Evolutionary conservation across 2,797 vertebrate genomes (phyloP).

Genomic region (Syngnathus acus): DNA sequence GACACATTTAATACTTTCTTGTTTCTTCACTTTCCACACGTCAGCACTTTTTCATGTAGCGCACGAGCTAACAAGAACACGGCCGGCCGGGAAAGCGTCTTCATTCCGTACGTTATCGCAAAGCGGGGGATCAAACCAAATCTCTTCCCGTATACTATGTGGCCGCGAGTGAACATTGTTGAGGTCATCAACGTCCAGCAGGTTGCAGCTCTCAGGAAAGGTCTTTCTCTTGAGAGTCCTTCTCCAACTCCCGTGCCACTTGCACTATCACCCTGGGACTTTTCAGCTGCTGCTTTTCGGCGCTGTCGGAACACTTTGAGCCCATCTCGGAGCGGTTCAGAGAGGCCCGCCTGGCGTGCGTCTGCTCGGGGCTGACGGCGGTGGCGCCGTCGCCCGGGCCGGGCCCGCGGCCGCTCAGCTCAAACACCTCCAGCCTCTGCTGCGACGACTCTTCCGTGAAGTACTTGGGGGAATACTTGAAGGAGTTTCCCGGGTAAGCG

Average conservation of each 20-base stretch:
- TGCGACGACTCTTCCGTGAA: slow-evolving; percentile 58
- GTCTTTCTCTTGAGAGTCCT: slow-evolving; percentile 27
- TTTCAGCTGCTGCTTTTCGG: slow-evolving; percentile 15
- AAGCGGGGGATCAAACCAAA: neutral
- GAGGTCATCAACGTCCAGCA: slow-evolving; percentile 16
- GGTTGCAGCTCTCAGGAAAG: neutral
- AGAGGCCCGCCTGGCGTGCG: slow-evolving; percentile 41
- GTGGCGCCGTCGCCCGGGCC: too few relatives aligned
- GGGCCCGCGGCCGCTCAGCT: slow-evolving; percentile 44
- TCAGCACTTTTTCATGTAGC: neutral
- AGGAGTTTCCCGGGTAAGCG: slow-evolving; percentile 72
- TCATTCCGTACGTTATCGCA: neutral
- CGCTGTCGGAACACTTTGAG: slow-evolving; percentile 8
- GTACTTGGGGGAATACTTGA: slow-evolving; percentile 62
- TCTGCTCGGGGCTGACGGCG: slow-evolving; percentile 60
- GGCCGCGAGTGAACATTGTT: slow-evolving; percentile 11
- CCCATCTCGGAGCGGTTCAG: slow-evolving; percentile 60
- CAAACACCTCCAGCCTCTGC: slow-evolving; percentile 68
- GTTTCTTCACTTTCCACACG: neutral
- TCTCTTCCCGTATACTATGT: neutral
- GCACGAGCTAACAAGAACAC: too few relatives aligned
- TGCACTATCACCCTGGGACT: slow-evolving; percentile 18
- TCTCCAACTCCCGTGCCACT: slow-evolving; percentile 32
- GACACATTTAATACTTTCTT: neutral
- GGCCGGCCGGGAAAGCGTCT: neutral